Base-by-base conservation (phyloP, 1,140 invertebrate genomes). In the Hyles euphorbiae region DNA sequence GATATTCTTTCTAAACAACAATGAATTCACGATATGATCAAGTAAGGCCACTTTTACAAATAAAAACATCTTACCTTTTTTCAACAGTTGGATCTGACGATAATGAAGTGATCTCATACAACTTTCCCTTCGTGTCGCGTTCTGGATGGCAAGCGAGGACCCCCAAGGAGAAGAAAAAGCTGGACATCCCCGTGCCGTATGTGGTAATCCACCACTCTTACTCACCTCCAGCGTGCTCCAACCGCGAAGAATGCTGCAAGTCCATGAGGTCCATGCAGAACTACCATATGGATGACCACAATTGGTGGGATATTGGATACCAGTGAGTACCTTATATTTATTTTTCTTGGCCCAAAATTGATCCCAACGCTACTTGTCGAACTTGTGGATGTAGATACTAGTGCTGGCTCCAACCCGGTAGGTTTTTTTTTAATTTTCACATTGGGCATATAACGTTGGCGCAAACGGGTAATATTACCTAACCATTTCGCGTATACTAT, bases 171-270 rank as follows among this genome's bases (percentile, higher is more conserved):
- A 73, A 79, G 6, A 75, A 77, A 9, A 70, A 77, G 1, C 87
- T 95, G 65, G 55, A 63, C 2, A 89, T 87, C 5, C 94, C 95
- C 2, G 92, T 95, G 2, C 91, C 92, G 1, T 94, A 92, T 61
- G 94, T 95, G 2, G 93, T 96, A 58, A 94, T 96, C 53, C 94
- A 95, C 85, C 95, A 96, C 74, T 93, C 93, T 0, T 92, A 91
- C 63, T 88, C 81, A 45, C 93, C 92, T 0, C 68, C 70, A 3
- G 92, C 90, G 0, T 96, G 95, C 70, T 74, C 76, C 11, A 92
- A 63, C 59, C 65, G 71, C 5, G 59, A 68, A 0, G 87, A 91
- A 10, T 93, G 92, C 68, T 74, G 75, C 34, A 61, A 76, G 36
- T 82, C 91, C 43, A 88, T 93, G 90, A 78, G 84, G 55, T 74